Conservation (phyloP, 2,888 invertebrate genomes). For the Noctua janthe region DNA sequence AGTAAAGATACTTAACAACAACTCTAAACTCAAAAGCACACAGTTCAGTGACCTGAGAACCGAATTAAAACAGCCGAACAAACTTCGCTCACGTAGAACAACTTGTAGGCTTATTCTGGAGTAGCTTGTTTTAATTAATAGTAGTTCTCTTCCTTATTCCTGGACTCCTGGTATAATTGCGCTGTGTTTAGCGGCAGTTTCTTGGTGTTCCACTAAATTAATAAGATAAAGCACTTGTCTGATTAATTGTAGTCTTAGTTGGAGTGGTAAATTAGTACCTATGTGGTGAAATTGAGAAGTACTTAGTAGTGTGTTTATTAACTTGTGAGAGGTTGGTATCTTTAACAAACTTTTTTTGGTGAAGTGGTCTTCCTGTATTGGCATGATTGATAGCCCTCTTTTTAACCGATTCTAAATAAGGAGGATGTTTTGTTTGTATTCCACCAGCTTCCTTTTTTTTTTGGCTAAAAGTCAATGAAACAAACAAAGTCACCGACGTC, state of each 20-base stretch:
- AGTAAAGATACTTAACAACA: background rate
- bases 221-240: conserved; percentile 32
- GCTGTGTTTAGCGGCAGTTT: conserved; percentile 31
- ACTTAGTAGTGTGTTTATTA: background rate
- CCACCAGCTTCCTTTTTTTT: no score
- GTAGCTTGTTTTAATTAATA: conserved; percentile 56
- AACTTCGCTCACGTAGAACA: conserved; percentile 39
- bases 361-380: background rate
- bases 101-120: conserved; percentile 12
- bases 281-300: background rate
- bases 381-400: background rate
- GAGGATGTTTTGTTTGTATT: no score
- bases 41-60: conserved; percentile 23
- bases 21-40: conserved; percentile 6
- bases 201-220: conserved; percentile 36
- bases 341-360: background rate
- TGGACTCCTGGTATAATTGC: conserved; percentile 40
- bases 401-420: no score
- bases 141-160: conserved; percentile 45
- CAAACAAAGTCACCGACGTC: no score
- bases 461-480: no score
- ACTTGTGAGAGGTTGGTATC: background rate
- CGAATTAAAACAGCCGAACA: conserved; percentile 16
- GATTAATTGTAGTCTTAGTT: conserved; percentile 34
- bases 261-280: background rate